Conservation (phyloP, 2,797 vertebrate species). For the Sebastes itinus region DNA sequence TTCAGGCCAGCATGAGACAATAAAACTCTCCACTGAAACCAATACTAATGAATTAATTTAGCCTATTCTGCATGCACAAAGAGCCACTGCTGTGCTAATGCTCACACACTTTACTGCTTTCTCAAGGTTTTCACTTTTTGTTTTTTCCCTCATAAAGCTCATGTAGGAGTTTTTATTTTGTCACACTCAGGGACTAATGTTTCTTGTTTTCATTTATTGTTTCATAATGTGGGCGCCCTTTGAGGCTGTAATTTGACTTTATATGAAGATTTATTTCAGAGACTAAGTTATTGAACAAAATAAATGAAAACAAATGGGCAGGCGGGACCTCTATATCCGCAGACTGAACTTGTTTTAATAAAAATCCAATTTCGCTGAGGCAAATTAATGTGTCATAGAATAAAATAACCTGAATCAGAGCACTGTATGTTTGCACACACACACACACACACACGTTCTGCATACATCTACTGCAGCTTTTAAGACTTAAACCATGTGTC, state of each 20-base stretch:
- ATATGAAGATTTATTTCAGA: constrained; percentile 1
- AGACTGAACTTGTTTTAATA: background rate
- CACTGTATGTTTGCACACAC: background rate
- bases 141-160: background rate
- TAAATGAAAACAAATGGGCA: constrained; percentile 18
- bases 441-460: background rate
- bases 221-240: constrained; percentile 10
- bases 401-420: background rate
- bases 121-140: background rate
- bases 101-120: background rate
- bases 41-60: background rate
- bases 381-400: background rate
- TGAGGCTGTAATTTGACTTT: constrained; percentile 14
- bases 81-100: background rate
- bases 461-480: background rate
- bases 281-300: background rate
- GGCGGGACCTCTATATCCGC: background rate
- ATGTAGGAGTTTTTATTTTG: background rate
- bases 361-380: background rate
- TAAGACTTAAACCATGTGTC: background rate
- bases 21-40: constrained; percentile 29
- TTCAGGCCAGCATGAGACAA: background rate
- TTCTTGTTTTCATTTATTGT: constrained; percentile 15
- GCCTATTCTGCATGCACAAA: constrained; percentile 1
- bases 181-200: background rate